Percentiles rank a stretch among this genome's conserved stretches.
Conservation (phyloP, 2,113 vertebrate genomes). For the Halcyon malimbica region DNA sequence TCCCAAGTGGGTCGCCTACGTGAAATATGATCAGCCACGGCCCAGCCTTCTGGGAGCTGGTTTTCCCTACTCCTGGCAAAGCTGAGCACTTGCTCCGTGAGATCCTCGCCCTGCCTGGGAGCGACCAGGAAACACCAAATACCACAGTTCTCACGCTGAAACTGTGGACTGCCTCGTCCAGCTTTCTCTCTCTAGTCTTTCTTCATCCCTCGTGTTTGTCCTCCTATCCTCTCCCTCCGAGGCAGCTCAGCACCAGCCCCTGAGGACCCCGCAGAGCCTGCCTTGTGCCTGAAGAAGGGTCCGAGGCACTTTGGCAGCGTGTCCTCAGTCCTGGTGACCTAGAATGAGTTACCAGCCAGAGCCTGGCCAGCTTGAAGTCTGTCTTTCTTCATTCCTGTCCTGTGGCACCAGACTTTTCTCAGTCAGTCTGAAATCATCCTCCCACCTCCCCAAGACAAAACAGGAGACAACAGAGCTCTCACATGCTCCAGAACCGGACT, state of each 20-base stretch:
- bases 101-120: not conserved
- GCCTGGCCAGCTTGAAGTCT: not conserved
- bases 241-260: not conserved
- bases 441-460: not conserved
- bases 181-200: not conserved
- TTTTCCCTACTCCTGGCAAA: not conserved
- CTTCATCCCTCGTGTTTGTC: not conserved
- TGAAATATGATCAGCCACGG: not conserved
- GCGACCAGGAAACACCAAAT: not conserved
- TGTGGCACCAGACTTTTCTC: not conserved
- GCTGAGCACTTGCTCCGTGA: rapidly evolving
- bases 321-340: not conserved
- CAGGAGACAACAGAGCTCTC: not conserved
- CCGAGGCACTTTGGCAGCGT: not conserved
- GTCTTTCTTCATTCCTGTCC: not conserved
- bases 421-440: not conserved
- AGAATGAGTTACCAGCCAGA: not conserved
- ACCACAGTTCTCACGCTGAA: rapidly evolving
- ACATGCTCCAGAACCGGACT: rapidly evolving
- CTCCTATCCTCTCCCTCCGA: not conserved
- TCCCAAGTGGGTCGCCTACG: rapidly evolving
- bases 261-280: rapidly evolving
- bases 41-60: not conserved
- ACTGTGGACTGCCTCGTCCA: not conserved
- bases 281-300: not conserved